These are phyloP conservation scores for Parauchenoglanis ngamensis DNA, from an alignment of 2,797 vertebrate genomes.

Conservation along the genomic window DNA sequence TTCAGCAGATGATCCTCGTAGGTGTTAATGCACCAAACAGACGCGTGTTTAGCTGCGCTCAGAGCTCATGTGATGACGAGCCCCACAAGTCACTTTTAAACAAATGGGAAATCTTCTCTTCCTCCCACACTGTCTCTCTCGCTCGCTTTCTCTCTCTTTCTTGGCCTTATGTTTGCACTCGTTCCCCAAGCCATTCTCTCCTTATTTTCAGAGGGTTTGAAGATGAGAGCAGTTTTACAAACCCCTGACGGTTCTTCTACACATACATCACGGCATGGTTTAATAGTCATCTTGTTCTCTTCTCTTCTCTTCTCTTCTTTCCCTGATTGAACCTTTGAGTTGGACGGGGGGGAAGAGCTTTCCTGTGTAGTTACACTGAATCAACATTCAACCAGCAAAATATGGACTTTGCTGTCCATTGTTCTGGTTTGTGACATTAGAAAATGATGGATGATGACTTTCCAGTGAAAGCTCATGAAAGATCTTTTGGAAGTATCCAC, in stretches of 20 bases:
- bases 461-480: background rate
- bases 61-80: slow-evolving; percentile 8
- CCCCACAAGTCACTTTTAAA: slow-evolving; percentile 15
- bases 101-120: slow-evolving; percentile 28
- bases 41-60: slow-evolving; percentile 12
- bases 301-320: background rate
- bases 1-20: slow-evolving; percentile 21
- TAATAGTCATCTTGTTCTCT: background rate
- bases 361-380: too few relatives aligned
- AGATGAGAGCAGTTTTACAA: background rate
- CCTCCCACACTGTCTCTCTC: background rate
- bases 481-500: background rate
- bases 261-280: background rate
- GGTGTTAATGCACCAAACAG: slow-evolving; percentile 19
- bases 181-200: background rate
- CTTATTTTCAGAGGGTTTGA: background rate
- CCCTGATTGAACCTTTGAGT: background rate
- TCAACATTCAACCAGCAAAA: background rate
- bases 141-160: background rate
- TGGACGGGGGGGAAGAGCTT: background rate
- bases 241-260: background rate
- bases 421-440: background rate
- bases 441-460: background rate
- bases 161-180: background rate
- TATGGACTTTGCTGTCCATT: background rate